These are phyloP conservation scores for Falcaria lacertinaria DNA, from an alignment of 2,888 invertebrate species.

Conservation along the genomic window DNA sequence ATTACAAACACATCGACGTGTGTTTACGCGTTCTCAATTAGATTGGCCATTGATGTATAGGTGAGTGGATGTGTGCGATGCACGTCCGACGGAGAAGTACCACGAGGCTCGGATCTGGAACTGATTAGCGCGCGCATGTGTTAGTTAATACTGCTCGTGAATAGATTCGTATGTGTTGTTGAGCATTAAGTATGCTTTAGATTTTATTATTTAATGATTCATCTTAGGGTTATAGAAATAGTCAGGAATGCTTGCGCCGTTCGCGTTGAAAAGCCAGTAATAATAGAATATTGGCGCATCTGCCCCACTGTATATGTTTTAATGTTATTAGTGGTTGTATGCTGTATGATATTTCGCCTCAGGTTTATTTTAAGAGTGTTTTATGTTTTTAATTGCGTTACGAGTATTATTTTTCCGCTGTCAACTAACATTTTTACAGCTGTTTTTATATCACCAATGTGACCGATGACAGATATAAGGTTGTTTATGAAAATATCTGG, in stretches of 20 bases:
- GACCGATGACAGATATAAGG: constrained; percentile 74
- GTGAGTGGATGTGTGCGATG: constrained; percentile 43
- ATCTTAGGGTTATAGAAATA: constrained; percentile 79
- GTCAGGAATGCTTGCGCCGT: constrained; percentile 73
- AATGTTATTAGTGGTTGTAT: constrained; percentile 68
- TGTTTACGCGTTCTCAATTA: constrained; percentile 76
- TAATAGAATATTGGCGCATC: constrained; percentile 79
- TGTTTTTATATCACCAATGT: constrained; percentile 63
- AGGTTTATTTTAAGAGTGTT: constrained; percentile 68
- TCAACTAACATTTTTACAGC: constrained; percentile 67
- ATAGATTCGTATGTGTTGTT: constrained; percentile 65
- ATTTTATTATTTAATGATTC: constrained; percentile 81
- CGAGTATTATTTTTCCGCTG: constrained; percentile 64
- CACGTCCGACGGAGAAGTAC: constrained; percentile 58
- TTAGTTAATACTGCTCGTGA: constrained; percentile 63
- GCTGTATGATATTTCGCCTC: constrained; percentile 64
- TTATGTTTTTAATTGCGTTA: constrained; percentile 75
- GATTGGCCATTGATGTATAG: constrained; percentile 70
- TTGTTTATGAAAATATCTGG: constrained; percentile 60
- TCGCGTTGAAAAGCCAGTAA: constrained; percentile 74
- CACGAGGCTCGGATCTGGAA: constrained; percentile 62
- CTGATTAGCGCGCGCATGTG: constrained; percentile 71
- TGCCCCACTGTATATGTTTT: constrained; percentile 72
- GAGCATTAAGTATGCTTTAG: constrained; percentile 77
- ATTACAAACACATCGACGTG: constrained; percentile 63